These are phyloP conservation scores for Hyperoplus immaculatus DNA, from an alignment of 2,797 vertebrate species.

Conservation along the genomic window DNA sequence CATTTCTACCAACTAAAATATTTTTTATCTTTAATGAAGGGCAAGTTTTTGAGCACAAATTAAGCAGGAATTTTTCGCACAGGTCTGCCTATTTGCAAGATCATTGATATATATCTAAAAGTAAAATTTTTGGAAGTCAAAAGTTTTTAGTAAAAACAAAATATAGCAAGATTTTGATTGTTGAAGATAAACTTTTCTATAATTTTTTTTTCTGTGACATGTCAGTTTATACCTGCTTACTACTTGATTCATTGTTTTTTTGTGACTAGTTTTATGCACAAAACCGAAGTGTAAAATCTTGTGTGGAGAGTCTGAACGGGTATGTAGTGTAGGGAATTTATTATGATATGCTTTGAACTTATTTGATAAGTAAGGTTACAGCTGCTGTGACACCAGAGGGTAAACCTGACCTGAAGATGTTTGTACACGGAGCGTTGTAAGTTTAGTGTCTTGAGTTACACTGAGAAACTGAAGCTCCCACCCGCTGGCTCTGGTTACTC, in stretches of 20 bases:
- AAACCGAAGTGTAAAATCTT: not conserved
- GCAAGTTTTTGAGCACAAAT: not conserved
- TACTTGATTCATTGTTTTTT: too few relatives aligned
- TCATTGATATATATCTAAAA: not conserved
- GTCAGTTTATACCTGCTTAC: too few relatives aligned
- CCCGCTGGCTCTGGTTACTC: constrained; percentile 50
- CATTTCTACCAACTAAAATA: too few relatives aligned
- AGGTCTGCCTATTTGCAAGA: not conserved
- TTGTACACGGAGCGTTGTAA: not conserved
- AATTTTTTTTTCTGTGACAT: too few relatives aligned
- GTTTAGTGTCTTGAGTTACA: constrained; percentile 29
- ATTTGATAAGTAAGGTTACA: not conserved
- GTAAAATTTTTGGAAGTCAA: too few relatives aligned
- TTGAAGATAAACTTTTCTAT: too few relatives aligned
- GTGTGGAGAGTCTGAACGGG: too few relatives aligned
- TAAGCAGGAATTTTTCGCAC: not conserved
- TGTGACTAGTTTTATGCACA: not conserved
- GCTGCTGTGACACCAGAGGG: not conserved
- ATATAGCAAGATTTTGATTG: too few relatives aligned
- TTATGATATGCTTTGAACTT: not conserved
- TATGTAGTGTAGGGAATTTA: not conserved
- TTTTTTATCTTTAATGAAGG: too few relatives aligned
- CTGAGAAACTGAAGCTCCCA: constrained; percentile 22
- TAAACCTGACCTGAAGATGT: not conserved
- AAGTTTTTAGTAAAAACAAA: too few relatives aligned